These are phyloP conservation scores for Hippocampus barbouri DNA, from an alignment of 2,113 vertebrate genomes.

Conservation along the genomic window DNA sequence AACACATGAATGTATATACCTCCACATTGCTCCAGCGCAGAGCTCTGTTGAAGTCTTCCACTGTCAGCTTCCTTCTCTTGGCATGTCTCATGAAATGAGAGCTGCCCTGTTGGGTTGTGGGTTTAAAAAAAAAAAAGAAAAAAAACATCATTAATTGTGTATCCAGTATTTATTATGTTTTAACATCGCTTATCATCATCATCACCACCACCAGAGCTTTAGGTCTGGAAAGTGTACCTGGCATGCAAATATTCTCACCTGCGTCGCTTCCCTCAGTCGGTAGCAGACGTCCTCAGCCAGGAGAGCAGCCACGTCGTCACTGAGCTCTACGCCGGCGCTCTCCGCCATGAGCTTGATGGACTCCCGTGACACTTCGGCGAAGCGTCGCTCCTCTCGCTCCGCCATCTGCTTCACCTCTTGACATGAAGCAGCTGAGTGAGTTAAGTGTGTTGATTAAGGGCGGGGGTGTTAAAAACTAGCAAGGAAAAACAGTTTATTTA, in stretches of 20 bases:
- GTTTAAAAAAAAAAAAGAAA: neutral
- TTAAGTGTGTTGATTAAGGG: neutral
- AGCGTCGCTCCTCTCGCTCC: slow-evolving; percentile 85
- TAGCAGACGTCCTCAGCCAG: slow-evolving; percentile 91
- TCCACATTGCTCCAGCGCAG: slow-evolving; percentile 90
- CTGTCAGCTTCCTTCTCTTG: slow-evolving; percentile 81
- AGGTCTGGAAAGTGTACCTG: neutral
- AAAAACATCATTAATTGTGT: neutral
- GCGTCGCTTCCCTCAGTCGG: slow-evolving; percentile 83
- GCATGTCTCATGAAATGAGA: slow-evolving; percentile 92
- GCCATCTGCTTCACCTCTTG: slow-evolving; percentile 65
- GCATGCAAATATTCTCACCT: slow-evolving; percentile 63
- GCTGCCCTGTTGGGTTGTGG: slow-evolving; percentile 77
- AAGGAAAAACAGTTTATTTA: neutral
- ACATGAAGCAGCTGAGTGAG: neutral
- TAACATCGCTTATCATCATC: too few species aligned
- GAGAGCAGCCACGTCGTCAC: slow-evolving; percentile 80
- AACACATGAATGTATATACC: slow-evolving; percentile 51
- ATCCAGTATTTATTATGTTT: neutral
- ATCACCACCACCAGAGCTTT: too few species aligned
- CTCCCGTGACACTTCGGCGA: slow-evolving; percentile 86
- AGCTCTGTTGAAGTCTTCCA: slow-evolving; percentile 88
- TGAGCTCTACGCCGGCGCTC: slow-evolving; percentile 82
- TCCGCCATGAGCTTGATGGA: slow-evolving; percentile 86
- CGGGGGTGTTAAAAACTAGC: too few species aligned